Conservation (phyloP, 2,113 vertebrate genomes). For the Psilopogon haemacephalus region DNA sequence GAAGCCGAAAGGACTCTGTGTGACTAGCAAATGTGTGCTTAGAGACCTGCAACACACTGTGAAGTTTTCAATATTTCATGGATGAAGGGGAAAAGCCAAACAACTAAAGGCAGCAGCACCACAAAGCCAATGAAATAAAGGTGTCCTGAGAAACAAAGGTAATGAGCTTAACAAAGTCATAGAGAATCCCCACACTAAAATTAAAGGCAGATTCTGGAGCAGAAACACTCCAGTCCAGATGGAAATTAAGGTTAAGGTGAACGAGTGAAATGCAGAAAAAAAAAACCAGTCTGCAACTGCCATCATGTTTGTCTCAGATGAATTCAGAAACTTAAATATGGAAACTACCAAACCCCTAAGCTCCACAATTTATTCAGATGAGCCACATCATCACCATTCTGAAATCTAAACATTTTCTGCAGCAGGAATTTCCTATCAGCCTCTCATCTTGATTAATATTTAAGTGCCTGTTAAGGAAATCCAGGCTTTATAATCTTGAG, state of each 20-base stretch:
- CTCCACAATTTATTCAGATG: neutral
- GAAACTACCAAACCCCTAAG: neutral
- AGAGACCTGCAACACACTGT: neutral
- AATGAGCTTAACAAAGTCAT: neutral
- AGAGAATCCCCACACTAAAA: neutral
- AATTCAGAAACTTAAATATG: neutral
- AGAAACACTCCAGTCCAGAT: neutral
- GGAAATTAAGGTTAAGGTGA: neutral
- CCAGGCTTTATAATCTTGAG: neutral
- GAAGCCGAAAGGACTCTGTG: neutral
- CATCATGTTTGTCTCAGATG: neutral
- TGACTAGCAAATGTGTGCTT: neutral
- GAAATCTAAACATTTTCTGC: neutral
- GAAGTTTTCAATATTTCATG: neutral
- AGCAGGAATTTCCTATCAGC: neutral
- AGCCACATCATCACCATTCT: neutral
- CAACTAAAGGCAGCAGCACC: neutral
- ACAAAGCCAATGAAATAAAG: neutral
- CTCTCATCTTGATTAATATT: neutral
- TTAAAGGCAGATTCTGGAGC: neutral
- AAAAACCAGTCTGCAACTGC: neutral
- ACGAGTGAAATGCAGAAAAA: neutral
- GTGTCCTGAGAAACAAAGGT: neutral
- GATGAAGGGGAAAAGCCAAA: neutral
- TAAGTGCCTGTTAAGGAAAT: conserved; percentile 14